A percentile compares a stretch with the other conserved stretches of the same genome.
Conservation (phyloP, 2,113 vertebrate species). For the Craseonycteris thonglongyai region DNA sequence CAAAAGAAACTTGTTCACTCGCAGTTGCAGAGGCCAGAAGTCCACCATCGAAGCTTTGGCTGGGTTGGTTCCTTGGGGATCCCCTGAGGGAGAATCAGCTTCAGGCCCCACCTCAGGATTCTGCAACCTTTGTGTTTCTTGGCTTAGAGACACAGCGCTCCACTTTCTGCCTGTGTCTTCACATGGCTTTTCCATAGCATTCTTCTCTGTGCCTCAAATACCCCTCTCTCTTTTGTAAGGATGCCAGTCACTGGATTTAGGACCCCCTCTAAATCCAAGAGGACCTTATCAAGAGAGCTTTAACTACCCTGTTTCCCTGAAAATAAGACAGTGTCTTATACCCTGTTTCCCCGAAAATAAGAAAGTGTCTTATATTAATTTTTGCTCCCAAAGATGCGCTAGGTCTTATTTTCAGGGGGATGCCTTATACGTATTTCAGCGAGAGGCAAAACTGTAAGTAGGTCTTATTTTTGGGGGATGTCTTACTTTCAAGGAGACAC, state of each 20-base stretch:
- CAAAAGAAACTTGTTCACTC: not conserved
- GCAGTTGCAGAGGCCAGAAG: not conserved
- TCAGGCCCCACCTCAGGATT: too few relatives aligned
- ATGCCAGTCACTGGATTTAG: not conserved
- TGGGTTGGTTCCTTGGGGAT: not conserved
- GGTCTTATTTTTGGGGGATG: too few relatives aligned
- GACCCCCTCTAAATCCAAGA: not conserved
- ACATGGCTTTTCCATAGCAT: fast-evolving
- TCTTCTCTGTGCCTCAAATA: not conserved
- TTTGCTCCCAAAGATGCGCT: too few relatives aligned
- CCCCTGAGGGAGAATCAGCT: not conserved
- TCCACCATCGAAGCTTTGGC: not conserved
- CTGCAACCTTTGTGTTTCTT: not conserved
- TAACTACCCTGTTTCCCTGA: not conserved
- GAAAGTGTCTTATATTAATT: too few relatives aligned
- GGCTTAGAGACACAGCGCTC: fast-evolving
- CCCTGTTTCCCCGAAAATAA: too few relatives aligned
- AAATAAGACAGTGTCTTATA: too few relatives aligned
- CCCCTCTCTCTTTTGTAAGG: not conserved
- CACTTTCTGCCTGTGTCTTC: not conserved
- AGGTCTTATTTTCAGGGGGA: too few relatives aligned
- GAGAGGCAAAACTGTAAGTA: too few relatives aligned
- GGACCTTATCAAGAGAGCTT: not conserved
- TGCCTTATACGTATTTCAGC: too few relatives aligned
- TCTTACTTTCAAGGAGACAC: too few relatives aligned